Evolutionary conservation across 1,140 invertebrate species (phyloP), one percentile per base, ranked within the genome.

Genomic region (Halyomorpha halys): DNA sequence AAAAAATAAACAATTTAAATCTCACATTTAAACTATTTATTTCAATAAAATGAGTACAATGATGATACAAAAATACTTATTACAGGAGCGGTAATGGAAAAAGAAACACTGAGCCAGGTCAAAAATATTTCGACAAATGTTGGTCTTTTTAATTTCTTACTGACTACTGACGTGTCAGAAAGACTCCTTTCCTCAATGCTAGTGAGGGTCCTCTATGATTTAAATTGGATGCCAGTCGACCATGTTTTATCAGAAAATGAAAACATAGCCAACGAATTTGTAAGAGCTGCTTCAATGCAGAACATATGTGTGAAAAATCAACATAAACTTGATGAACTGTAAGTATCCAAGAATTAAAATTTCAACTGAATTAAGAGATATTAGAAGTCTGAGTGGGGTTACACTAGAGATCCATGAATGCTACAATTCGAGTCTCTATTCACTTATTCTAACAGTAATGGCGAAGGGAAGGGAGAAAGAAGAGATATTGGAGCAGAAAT

Each of bases 221-320:
- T 65, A 15, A 13, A 49, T 30, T 61, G 64, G 64, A 60, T 25
- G 13, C 59, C 59, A n/a, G 18, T 61, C 14, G 15, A 65, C n/a
- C 44, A 61, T 6, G 13, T 65, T 19, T 19, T 65, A 19, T n/a
- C 59, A 25, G 25, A 59, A 30, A 61, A 61, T 49, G 34, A 13
- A 14, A 39, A 39, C 4, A 27, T 51, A n/a, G 2, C 21, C 5
- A 47, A 8, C 3, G 44, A 61, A 19, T 27, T 65, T 34, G 18
- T 53, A 14, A 34, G 45, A 16, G 56, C 59, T 61, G 64, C 64
- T 51, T 25, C 44, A n/a, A 18, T 13, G 13, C 53, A 45, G 53
- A 45, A 56, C n/a, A 65, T 65, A 3, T 65, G 64, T 44, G 19
- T n/a, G 16, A n/a, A 18, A 18, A n/a, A 21, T n/a, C 23, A 47